Base-by-base conservation (phyloP, 2,888 invertebrate genomes). In the Acrobasis repandana region DNA sequence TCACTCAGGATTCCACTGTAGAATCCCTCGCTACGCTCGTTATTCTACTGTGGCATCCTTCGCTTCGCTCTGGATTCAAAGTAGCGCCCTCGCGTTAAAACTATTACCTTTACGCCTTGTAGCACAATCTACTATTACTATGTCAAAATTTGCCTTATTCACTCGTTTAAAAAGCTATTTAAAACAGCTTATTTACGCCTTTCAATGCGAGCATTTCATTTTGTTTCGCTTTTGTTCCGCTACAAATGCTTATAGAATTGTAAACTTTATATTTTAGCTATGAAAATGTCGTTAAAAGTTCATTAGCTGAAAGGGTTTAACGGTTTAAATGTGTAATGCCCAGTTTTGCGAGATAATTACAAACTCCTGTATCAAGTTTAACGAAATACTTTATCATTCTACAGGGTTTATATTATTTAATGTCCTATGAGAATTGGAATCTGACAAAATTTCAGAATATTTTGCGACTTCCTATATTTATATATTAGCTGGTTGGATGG, bases 251-350 rank as follows among this genome's bases (percentile, higher is more conserved):
- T 14, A 38, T n/a, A 38, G 54, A 51, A 28, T 18, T 43, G 48
- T 52, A 58, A 57, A 47, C 58, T 56, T 58, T 33, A 54, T 62
- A 58, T 48, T 49, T 51, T 48, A n/a, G 49, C 54, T 28, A 58
- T 58, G 60, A 67, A 67, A 69, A 64, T 65, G 62, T 68, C 60
- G 52, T 67, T 65, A 65, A 69, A 65, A 69, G 61, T 62, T 59
- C 62, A 67, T 66, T 63, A 63, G 62, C 56, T 34, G 20, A 60
- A 67, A 63, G 61, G 63, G 64, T 67, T 68, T 46, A 52, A 60
- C 38, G 43, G 47, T 52, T 64, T 62, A 61, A 60, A 58, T 62
- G 60, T 61, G 34, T 62, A 64, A 58, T 63, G 38, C 57, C 61
- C 62, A 61, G 54, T 66, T 70, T 69, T 66, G 67, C 48, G 64